phyloP scores from a whole-genome alignment of 2,888 invertebrate species.

The Ectobius pallidus region DNA sequence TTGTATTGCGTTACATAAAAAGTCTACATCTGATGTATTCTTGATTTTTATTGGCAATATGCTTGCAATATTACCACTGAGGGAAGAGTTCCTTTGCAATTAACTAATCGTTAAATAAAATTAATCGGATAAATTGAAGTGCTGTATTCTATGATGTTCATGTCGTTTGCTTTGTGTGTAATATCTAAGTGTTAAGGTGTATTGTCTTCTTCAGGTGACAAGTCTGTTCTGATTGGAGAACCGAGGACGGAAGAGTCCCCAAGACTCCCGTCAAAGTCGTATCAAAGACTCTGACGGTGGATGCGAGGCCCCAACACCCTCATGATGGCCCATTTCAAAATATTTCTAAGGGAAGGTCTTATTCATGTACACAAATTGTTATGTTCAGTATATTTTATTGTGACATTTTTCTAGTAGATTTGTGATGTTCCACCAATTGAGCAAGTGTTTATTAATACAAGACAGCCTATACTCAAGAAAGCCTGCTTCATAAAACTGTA shows the following conservation, averaged over 20 bases:
- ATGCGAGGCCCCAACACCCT: conserved; percentile 10
- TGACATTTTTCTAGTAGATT: background rate
- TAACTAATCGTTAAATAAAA: too few species aligned
- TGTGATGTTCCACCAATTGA: background rate
- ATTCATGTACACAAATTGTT: conserved; percentile 7
- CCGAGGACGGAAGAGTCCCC: conserved; percentile 60
- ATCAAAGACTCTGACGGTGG: conserved; percentile 51
- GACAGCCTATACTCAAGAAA: background rate
- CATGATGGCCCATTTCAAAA: background rate
- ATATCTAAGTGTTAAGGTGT: conserved; percentile 35
- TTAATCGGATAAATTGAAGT: background rate
- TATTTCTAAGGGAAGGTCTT: conserved; percentile 50
- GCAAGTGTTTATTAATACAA: background rate
- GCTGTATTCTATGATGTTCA: background rate
- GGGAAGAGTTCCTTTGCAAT: too few species aligned
- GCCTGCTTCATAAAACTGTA: background rate
- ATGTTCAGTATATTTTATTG: background rate
- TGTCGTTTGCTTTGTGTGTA: background rate
- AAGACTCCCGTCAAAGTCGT: conserved; percentile 39
- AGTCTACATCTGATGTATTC: too few species aligned
- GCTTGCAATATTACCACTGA: too few species aligned
- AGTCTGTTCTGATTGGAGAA: conserved; percentile 80
- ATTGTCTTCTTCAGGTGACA: conserved; percentile 78
- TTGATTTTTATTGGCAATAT: too few species aligned
- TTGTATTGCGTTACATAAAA: too few species aligned